Conservation (phyloP, 2,888 invertebrate species). For the Platypus cylindrus region DNA sequence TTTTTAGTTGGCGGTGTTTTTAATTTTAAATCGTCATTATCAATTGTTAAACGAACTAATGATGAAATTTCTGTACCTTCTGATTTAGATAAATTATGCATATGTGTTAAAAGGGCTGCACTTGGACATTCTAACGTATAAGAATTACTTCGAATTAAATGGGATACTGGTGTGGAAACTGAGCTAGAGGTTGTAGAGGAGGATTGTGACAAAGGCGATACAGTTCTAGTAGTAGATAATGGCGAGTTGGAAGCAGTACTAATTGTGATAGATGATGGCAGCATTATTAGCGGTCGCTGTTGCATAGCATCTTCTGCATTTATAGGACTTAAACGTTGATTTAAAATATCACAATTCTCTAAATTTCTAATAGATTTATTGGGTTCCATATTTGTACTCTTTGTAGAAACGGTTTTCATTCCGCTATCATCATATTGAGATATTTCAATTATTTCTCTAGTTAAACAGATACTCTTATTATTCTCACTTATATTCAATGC, state of each 20-base stretch:
- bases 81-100: too few relatives aligned
- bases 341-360: constrained; percentile 4
- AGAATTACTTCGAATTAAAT: constrained; percentile 57
- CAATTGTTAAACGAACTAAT: too few relatives aligned
- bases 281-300: background rate
- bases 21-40: too few relatives aligned
- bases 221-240: background rate
- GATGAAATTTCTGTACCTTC: too few relatives aligned
- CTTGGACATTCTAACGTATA: constrained; percentile 69
- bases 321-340: background rate
- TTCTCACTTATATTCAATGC: constrained; percentile 17
- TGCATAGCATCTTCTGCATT: background rate
- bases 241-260: constrained; percentile 1
- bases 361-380: background rate
- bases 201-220: background rate
- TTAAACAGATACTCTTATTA: constrained; percentile 18
- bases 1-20: too few relatives aligned
- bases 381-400: background rate
- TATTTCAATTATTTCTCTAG: constrained; percentile 25
- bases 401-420: constrained; percentile 14
- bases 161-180: constrained; percentile 31
- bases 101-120: constrained; percentile 54
- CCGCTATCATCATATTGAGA: constrained; percentile 23
- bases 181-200: background rate
- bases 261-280: background rate